Base-by-base conservation (phyloP, 2,888 invertebrate genomes). In the Hesperia comma region DNA sequence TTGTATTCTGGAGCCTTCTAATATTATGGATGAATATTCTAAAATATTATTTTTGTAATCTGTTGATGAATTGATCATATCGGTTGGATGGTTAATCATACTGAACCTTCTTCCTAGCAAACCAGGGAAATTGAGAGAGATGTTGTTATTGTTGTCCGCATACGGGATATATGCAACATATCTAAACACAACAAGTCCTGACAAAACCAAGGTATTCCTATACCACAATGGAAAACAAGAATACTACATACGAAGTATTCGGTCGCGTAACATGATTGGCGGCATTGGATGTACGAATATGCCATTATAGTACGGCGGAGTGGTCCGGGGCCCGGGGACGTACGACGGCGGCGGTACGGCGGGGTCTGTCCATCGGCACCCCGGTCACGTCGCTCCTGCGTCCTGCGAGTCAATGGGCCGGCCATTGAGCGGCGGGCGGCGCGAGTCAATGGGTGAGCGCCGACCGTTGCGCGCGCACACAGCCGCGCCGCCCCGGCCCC, bases 381-480 rank as follows among this genome's bases (percentile, higher is more conserved):
- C 61, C 54, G 54, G 32, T 53, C 61, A 62, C 62, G 55, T 17
- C 21, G 41, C 19, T 37, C 33, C 60, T 53, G 53, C 1, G 49
- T 51, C 17, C 61, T 33, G 33, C 33, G 56, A 40, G 55, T 70
- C 70, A 71, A 69, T 72, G 70, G 64, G 58, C 69, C 57, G 79
- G 60, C 73, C 84, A 83, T 84, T 83, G 79, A 84, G 69, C 69
- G 58, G 61, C 58, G 60, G 54, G 61, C 56, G 60, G 54, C 64
- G 67, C 66, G 70, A 63, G 76, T 83, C 78, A 83, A 81, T 83
- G 84, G 63, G 75, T 74, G 55, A 67, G 75, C 75, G 57, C 67
- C 43, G 41, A 61, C 58, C 62, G 68, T 63, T 71, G 69, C 71
- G 70, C 70, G 72, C 74, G 72, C 72, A 71, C 33, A 55, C 68